Evolutionary conservation across 1,140 invertebrate genomes (phyloP).

Genomic region (Leptopilina clavipes): DNA sequence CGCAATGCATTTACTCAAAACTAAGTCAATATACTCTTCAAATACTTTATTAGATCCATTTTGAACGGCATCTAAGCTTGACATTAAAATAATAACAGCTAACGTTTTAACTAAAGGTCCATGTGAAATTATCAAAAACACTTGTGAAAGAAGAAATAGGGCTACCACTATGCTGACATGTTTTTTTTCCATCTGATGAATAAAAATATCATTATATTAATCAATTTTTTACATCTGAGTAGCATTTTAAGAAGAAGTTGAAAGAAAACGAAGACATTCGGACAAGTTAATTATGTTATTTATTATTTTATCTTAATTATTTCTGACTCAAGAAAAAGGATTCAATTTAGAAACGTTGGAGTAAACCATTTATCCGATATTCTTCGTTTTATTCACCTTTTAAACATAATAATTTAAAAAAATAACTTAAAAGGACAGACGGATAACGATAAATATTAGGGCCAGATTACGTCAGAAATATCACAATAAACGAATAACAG

Average conservation of each 20-base stretch:
- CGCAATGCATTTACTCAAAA: conserved; percentile 64
- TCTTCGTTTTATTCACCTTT: too few species aligned
- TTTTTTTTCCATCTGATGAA: conserved; percentile 69
- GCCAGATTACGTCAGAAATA: not conserved
- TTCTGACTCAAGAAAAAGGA: too few species aligned
- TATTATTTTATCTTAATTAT: too few species aligned
- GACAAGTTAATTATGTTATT: too few species aligned
- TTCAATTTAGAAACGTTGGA: too few species aligned
- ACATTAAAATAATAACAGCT: conserved; percentile 91
- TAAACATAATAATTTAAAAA: too few species aligned
- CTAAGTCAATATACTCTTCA: conserved; percentile 80
- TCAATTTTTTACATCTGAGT: too few species aligned
- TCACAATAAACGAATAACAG: too few species aligned
- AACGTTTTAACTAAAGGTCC: conserved; percentile 90
- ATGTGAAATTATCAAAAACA: conserved; percentile 96
- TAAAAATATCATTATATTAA: conserved; percentile 14
- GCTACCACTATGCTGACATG: conserved; percentile 88
- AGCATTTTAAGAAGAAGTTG: too few species aligned
- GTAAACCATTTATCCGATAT: too few species aligned
- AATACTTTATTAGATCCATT: conserved; percentile 83
- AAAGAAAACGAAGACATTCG: too few species aligned
- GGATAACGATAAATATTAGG: conserved; percentile 33
- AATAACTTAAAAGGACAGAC: too few species aligned
- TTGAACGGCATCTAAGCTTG: conserved; percentile 82
- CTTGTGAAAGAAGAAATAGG: conserved; percentile 94